phyloP scores from a whole-genome alignment of 2,113 vertebrate species.

The Chlorodrepanis virens region DNA sequence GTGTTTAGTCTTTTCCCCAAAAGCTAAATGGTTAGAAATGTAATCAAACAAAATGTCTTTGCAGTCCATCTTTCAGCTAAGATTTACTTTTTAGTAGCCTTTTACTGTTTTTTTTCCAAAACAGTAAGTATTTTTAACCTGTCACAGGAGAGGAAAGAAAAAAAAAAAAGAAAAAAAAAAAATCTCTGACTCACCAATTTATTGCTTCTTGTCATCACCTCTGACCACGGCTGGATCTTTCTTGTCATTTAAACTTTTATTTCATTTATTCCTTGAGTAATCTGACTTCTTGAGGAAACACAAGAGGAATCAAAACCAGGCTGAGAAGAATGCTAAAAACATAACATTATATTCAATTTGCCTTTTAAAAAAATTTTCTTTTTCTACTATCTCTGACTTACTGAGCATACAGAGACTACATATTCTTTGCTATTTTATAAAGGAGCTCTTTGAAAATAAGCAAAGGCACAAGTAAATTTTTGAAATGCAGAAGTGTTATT shows the following conservation, averaged over 20 bases:
- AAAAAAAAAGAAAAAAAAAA: not conserved
- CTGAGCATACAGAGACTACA: not conserved
- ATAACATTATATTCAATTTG: not conserved
- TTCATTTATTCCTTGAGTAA: not conserved
- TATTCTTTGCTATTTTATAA: not conserved
- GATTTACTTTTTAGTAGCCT: not conserved
- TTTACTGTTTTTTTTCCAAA: not conserved
- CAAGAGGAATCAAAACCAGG: not conserved
- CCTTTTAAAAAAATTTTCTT: not conserved
- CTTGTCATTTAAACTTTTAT: not conserved
- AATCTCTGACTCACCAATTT: not conserved
- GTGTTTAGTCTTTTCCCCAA: not conserved
- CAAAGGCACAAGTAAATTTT: conserved; percentile 39
- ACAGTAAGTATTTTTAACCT: not conserved
- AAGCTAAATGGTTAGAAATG: not conserved
- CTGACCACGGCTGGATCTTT: not conserved
- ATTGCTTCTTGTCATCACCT: not conserved
- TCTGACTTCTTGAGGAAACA: not conserved
- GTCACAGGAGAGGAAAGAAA: not conserved
- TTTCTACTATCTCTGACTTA: not conserved
- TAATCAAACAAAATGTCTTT: not conserved
- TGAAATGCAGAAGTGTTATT: conserved; percentile 14
- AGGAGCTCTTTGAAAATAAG: conserved; percentile 11
- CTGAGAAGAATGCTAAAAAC: not conserved
- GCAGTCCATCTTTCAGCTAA: not conserved